A percentile compares a stretch with the other conserved stretches of the same genome.
phyloP scores from a whole-genome alignment of 2,113 vertebrate species.

The Tonatia bakeri region DNA sequence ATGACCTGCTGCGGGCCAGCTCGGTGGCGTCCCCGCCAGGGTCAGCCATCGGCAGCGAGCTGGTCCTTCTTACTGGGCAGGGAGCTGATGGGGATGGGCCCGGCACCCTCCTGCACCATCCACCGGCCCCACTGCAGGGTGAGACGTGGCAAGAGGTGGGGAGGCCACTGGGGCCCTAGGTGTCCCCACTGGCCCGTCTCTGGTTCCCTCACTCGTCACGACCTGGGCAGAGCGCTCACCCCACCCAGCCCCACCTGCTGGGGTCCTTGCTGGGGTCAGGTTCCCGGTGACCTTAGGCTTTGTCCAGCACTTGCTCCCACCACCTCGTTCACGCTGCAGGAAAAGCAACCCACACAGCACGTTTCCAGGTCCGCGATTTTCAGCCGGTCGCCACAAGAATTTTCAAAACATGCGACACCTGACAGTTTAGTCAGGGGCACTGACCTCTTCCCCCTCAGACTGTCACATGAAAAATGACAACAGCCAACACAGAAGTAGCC shows the following conservation, averaged over 20 bases:
- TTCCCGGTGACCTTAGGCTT: background rate
- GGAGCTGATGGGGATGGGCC: background rate
- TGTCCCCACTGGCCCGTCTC: background rate
- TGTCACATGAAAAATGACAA: background rate
- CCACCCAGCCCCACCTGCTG: rapidly evolving
- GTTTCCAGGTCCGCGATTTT: background rate
- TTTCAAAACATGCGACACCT: background rate
- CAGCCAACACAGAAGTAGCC: background rate
- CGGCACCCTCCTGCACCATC: rapidly evolving
- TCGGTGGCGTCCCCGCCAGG: background rate
- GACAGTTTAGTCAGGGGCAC: background rate
- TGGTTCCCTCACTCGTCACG: background rate
- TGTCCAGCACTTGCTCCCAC: no score
- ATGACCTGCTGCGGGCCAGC: background rate
- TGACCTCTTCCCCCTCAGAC: background rate
- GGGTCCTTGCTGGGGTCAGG: rapidly evolving
- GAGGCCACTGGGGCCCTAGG: rapidly evolving
- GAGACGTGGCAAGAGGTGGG: background rate
- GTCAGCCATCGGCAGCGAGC: rapidly evolving
- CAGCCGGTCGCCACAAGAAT: background rate
- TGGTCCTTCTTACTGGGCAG: background rate
- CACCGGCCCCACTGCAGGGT: rapidly evolving
- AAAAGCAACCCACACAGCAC: rapidly evolving
- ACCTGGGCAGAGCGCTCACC: background rate
- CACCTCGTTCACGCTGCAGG: background rate